Base-by-base conservation (phyloP, 2,113 vertebrate genomes). In the Hemicordylus capensis region DNA sequence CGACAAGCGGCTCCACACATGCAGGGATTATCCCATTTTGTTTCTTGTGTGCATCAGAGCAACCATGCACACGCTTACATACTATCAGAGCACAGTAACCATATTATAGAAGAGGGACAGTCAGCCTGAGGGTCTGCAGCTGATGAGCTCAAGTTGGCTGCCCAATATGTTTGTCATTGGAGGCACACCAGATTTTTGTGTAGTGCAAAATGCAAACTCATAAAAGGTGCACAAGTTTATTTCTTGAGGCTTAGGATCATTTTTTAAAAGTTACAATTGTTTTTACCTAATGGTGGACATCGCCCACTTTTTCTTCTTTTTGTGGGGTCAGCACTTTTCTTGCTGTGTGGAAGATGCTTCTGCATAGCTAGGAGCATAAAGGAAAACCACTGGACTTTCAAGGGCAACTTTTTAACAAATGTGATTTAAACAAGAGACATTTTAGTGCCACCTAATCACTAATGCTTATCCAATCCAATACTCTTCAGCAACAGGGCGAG, bases 391-490 rank as follows among this genome's bases (percentile, higher is more conserved):
- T 90, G 48, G 82, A 73, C 15, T 83, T 85, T 0, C 3, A 84
- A 67, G 85, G 26, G 80, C 59, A 63, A 87, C 84, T 75, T 81
- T 80, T 82, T 91, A 83, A 87, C 78, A 80, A 90, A 81, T 46
- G 80, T 64, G 66, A 91, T 93, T 88, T 90, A 89, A 85, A 86
- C 88, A 86, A 85, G 48, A 61, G 26, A 37, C 91, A 85, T 87
- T 91, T 89, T 86, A 92, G 90, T 92, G 89, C 89, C 91, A 85
- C 80, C 70, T 42, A 79, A 91, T 88, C 85, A 86, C 83, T 44
- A 69, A 56, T n/a, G 51, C 39, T 24, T 28, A 87, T 74, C 61
- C 44, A 82, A 88, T 75, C 79, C 84, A 86, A 77, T 48, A 84
- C 31, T 89, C 42, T 70, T 88, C 22, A 37, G n/a, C 48, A 11